phyloP scores from a whole-genome alignment of 2,797 vertebrate genomes.

The Emys orbicularis region DNA sequence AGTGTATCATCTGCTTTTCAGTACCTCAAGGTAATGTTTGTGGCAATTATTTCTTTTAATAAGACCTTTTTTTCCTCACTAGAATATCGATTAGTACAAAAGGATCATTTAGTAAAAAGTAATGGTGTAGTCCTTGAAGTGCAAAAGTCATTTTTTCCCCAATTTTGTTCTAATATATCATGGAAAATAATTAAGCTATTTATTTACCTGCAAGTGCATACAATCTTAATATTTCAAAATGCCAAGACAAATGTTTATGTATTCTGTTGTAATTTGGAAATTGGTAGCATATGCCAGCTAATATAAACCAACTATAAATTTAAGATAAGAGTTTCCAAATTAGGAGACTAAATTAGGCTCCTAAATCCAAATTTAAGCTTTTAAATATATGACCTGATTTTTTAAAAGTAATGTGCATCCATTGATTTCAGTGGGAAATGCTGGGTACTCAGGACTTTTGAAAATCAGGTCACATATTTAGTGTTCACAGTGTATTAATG shows the following conservation, averaged over 20 bases:
- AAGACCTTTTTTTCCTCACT: background rate
- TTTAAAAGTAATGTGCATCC: background rate
- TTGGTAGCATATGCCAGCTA: background rate
- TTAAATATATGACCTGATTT: background rate
- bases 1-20: conserved; percentile 38
- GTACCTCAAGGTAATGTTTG: conserved; percentile 3
- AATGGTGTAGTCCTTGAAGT: background rate
- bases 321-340: background rate
- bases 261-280: background rate
- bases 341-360: background rate
- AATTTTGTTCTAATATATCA: background rate
- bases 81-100: conserved; percentile 40
- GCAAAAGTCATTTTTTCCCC: fast-evolving
- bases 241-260: background rate
- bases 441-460: background rate
- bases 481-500: background rate
- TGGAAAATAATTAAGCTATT: background rate
- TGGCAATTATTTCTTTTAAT: conserved; percentile 52
- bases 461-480: background rate
- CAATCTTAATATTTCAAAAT: background rate
- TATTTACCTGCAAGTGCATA: fast-evolving
- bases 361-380: background rate
- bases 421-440: background rate
- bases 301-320: background rate
- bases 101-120: conserved; percentile 8